Base-by-base conservation (phyloP, 2,113 vertebrate genomes). In the Embiotoca jacksoni region DNA sequence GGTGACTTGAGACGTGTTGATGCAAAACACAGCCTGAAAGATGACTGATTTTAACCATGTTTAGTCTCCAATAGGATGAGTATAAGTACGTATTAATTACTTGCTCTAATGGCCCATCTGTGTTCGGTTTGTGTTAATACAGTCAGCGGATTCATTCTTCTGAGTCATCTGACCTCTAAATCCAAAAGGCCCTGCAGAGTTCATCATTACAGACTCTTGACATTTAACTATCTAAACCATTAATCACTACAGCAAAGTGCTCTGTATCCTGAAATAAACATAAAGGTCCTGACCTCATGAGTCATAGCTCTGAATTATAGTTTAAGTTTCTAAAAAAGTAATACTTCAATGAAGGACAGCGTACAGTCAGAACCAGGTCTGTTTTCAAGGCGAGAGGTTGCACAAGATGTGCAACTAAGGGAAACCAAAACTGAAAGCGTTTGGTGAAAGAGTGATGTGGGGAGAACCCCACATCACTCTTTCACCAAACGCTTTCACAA, bases 261-360 rank as follows among this genome's bases (percentile, higher is more conserved):
- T 50, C 33, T 65, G 31, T 36, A 36, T 55, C 11, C 52, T 47
- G 32, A 83, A 14, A 56, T 49, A 65, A 66, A 82, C 73, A 69
- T 64, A 36, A 39, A 73, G 47, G 58, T 14, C 31, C 1, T 31
- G 33, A 62, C 54, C 30, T 67, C 1, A 49, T 47, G 39, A 1
- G 47, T 68, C 50, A 49, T n/a, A 5, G 30, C 9, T 80, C 46
- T 53, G 31, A 6, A 31, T 67, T 30, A 65, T 57, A 23, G 23
- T 23, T 23, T 23, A 32, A 53, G 69, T 37, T 55, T 55, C 46
- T 30, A 61, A 5, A 65, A 54, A 52, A 41, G 53, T 52, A 5
- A 39, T 37, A 3, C 62, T 33, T 66, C 13, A 65, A 0, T n/a
- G 41, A 72, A 54, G 37, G 6, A 73, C 55, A 59, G 33, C 7